Base-by-base conservation (phyloP, 2,797 vertebrate genomes). In the Bucorvus abyssinicus region DNA sequence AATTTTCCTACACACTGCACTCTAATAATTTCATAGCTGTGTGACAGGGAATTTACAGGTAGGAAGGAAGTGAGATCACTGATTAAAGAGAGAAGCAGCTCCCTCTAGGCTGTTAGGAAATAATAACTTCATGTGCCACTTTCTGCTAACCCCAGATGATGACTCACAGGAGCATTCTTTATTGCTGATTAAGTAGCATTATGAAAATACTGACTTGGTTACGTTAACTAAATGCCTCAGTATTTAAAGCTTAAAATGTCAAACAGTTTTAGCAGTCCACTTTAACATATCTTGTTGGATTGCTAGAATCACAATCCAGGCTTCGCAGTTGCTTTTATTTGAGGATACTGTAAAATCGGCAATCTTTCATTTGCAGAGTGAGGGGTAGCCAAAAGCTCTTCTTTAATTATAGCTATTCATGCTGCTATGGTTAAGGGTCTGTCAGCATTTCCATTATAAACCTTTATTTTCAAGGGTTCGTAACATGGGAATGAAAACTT, bases 191-290 rank as follows among this genome's bases (percentile, higher is more conserved):
- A 98, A 97, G 96, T 96, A 96, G 84, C 95, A 88, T 97, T 97
- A 97, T 96, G 96, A 97, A 98, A 97, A 97, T 97, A 98, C 91
- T 96, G 95, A 96, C 97, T 97, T 96, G 90, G 92, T 97, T 97
- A 92, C 71, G 55, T 97, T 97, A 98, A 96, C 97, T 97, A 96
- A 97, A 95, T 96, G 94, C 91, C 84, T 97, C 80, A 63, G 26
- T 97, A 96, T 97, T 97, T 97, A 97, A 96, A 97, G 94, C 92
- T 97, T 95, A 82, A 84, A 96, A 97, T 97, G 95, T 96, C 95
- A 97, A 97, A 95, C 95, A 97, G 84, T 94, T 97, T 94, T 94
- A 95, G 85, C 92, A 91, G 64, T 96, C 84, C 32, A 73, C 88
- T 97, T 97, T 95, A 97, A 96, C 67, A 47, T 96, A 95, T 71